These are phyloP conservation scores for Aphodius sticticus DNA, from an alignment of 2,888 invertebrate species.

Conservation along the genomic window DNA sequence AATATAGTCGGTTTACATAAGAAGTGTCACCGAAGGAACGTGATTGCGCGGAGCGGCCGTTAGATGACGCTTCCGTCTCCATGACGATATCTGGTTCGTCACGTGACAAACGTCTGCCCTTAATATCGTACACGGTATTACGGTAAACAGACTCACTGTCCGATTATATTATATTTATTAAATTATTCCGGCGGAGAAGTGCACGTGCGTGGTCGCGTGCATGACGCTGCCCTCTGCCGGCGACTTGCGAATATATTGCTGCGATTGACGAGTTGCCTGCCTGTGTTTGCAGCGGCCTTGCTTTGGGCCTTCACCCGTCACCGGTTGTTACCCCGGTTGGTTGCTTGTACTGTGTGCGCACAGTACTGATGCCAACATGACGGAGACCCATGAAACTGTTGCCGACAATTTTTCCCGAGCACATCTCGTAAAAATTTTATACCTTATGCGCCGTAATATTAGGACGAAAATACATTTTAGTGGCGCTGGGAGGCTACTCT, in stretches of 20 bases:
- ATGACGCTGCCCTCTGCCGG: background rate
- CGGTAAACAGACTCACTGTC: background rate
- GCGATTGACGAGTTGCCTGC: background rate
- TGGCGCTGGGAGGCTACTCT: background rate
- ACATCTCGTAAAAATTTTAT: background rate
- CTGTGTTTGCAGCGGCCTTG: slow-evolving; percentile 40
- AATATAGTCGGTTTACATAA: background rate
- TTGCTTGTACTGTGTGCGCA: slow-evolving; percentile 23
- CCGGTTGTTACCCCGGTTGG: slow-evolving; percentile 48
- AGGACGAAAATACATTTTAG: background rate
- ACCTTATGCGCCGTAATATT: background rate
- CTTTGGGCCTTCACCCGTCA: slow-evolving; percentile 49
- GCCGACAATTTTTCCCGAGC: slow-evolving; percentile 7
- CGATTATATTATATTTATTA: slow-evolving; percentile 4
- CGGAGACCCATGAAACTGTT: too few species aligned
- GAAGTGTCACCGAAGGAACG: background rate
- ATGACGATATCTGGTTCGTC: background rate
- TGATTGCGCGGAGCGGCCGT: background rate
- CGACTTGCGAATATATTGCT: background rate
- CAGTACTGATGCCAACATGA: background rate
- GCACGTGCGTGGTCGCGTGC: background rate
- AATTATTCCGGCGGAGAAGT: background rate
- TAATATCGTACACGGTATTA: background rate
- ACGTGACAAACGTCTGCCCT: background rate
- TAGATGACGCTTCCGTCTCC: background rate